Conservation (phyloP, 2,113 vertebrate species). For the Barbus barbus region DNA sequence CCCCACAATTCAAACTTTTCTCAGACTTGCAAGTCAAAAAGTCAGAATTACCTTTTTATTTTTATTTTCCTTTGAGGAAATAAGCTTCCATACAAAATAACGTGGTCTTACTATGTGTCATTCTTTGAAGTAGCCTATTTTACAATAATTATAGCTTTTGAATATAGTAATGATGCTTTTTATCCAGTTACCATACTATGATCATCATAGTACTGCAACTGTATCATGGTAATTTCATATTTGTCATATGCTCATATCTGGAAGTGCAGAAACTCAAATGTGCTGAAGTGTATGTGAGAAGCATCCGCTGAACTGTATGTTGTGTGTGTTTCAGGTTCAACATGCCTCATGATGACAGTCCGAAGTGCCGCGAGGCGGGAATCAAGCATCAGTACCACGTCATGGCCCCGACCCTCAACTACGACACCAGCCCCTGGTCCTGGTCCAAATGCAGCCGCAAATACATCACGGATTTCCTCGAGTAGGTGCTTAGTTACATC, state of each 20-base stretch:
- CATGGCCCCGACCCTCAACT: conserved; percentile 96
- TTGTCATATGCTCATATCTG: neutral
- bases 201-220: too few relatives aligned
- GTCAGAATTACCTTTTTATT: too few relatives aligned
- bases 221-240: neutral
- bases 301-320: neutral
- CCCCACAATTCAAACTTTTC: too few relatives aligned
- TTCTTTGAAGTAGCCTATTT: neutral
- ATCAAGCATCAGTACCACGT: conserved; percentile 92
- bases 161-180: neutral
- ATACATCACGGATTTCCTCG: conserved; percentile 96
- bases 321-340: conserved; percentile 82
- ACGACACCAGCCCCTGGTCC: conserved; percentile 93
- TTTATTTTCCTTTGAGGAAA: too few relatives aligned
- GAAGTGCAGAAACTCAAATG: neutral
- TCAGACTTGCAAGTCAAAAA: too few relatives aligned
- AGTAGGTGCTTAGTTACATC: conserved; percentile 78
- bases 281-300: neutral
- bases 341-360: conserved; percentile 94
- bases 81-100: too few relatives aligned
- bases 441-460: conserved; percentile 99
- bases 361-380: conserved; percentile 91
- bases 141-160: neutral
- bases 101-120: too few relatives aligned
- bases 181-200: neutral